These are phyloP conservation scores for Cryptocheilus praepositus DNA, from an alignment of 2,888 invertebrate genomes.

Conservation along the genomic window DNA sequence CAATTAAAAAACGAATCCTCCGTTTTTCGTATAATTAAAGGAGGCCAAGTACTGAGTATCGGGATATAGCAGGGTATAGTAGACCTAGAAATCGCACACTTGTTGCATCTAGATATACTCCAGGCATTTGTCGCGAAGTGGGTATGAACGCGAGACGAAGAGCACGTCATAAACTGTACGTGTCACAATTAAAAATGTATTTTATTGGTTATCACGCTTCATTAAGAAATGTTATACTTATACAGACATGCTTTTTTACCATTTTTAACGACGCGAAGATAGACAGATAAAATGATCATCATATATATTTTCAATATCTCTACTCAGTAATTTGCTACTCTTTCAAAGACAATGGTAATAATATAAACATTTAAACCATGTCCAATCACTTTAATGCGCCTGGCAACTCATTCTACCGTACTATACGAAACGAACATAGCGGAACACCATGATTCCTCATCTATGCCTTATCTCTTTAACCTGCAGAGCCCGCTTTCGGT, in stretches of 20 bases:
- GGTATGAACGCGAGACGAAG: slow-evolving; percentile 9
- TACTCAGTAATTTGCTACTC: no score
- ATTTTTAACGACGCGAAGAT: no score
- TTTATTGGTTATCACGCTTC: slow-evolving; percentile 39
- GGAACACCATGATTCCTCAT: no score
- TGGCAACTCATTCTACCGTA: not conserved
- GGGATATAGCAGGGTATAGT: slow-evolving; percentile 46
- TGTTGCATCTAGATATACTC: slow-evolving; percentile 57
- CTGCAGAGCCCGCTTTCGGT: no score
- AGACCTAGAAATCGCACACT: slow-evolving; percentile 59
- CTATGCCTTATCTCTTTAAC: no score
- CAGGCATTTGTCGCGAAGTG: slow-evolving; percentile 50
- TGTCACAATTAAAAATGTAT: slow-evolving; percentile 52
- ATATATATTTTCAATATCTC: no score
- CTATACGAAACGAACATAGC: no score
- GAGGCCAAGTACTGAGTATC: slow-evolving; percentile 7
- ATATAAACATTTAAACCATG: not conserved
- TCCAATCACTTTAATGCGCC: not conserved
- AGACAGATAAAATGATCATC: no score
- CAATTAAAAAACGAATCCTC: no score
- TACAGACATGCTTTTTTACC: no score
- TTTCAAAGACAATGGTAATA: no score
- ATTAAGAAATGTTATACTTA: slow-evolving; percentile 30
- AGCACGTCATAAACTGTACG: slow-evolving; percentile 18
- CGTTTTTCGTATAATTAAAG: slow-evolving; percentile 31